Evolutionary conservation across 2,888 invertebrate genomes (phyloP).

Genomic region (Drosophila melanosoma): DNA sequence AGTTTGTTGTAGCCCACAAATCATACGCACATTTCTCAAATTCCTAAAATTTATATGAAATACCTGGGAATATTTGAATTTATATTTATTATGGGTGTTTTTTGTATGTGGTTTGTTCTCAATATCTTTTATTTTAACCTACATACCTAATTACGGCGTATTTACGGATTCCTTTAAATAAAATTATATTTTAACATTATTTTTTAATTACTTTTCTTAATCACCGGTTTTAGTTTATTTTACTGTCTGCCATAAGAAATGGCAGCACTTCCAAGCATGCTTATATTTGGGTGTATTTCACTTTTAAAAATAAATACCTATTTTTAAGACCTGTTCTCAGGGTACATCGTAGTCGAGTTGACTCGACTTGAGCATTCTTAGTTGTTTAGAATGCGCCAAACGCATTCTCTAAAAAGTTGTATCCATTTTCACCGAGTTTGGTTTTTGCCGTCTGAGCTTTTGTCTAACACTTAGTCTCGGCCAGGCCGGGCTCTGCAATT

Average conservation of each 20-base stretch:
- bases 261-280: neutral
- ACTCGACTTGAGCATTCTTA: neutral
- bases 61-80: fast-evolving
- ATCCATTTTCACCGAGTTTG: slow-evolving; percentile 33
- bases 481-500: neutral
- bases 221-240: neutral
- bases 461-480: slow-evolving; percentile 2
- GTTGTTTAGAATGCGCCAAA: slow-evolving; percentile 48
- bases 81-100: neutral
- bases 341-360: neutral
- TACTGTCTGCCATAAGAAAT: neutral
- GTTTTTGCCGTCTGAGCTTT: slow-evolving; percentile 14
- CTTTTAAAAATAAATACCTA: neutral
- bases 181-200: too few relatives aligned
- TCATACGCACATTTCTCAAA: neutral
- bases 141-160: too few relatives aligned
- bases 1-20: neutral
- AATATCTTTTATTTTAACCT: neutral
- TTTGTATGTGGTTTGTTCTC: neutral
- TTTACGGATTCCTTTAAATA: neutral
- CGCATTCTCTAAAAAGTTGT: slow-evolving; percentile 63
- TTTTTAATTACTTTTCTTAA: too few relatives aligned
- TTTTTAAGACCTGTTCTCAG: neutral
- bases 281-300: neutral
- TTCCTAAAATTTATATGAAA: neutral